These are phyloP conservation scores for Trachymyrmex cornetzi DNA, from an alignment of 1,140 invertebrate genomes.

Conservation along the genomic window DNA sequence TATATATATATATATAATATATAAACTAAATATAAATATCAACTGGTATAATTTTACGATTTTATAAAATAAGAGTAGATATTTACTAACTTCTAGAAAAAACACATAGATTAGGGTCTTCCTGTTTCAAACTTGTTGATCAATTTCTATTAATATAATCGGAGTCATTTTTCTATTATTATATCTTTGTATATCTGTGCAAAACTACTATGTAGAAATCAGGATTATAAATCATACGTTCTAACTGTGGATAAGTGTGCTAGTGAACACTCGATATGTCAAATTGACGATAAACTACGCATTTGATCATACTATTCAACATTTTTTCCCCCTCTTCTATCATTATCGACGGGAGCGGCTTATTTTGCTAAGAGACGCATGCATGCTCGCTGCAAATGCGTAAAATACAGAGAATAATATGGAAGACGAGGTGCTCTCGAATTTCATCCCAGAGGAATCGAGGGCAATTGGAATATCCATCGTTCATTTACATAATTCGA, in stretches of 20 bases:
- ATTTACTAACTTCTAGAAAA: not conserved
- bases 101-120: not conserved
- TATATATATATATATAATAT: not conserved
- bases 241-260: not conserved
- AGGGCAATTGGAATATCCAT: slow-evolving; percentile 66
- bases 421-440: slow-evolving; percentile 22
- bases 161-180: not conserved
- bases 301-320: not conserved
- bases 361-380: not conserved
- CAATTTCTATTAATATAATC: not conserved
- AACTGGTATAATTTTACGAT: not conserved
- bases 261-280: not conserved
- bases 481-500: slow-evolving; percentile 73
- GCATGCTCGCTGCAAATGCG: not conserved
- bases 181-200: not conserved
- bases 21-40: not conserved
- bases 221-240: slow-evolving; percentile 20
- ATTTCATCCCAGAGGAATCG: slow-evolving; percentile 60
- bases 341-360: not conserved
- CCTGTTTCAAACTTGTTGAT: not conserved
- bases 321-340: not conserved
- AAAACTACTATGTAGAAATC: not conserved
- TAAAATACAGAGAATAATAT: not conserved
- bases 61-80: not conserved
- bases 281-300: slow-evolving; percentile 16